Evolutionary conservation across 2,797 vertebrate species (phyloP).

Genomic region (Sandelia bainsii): DNA sequence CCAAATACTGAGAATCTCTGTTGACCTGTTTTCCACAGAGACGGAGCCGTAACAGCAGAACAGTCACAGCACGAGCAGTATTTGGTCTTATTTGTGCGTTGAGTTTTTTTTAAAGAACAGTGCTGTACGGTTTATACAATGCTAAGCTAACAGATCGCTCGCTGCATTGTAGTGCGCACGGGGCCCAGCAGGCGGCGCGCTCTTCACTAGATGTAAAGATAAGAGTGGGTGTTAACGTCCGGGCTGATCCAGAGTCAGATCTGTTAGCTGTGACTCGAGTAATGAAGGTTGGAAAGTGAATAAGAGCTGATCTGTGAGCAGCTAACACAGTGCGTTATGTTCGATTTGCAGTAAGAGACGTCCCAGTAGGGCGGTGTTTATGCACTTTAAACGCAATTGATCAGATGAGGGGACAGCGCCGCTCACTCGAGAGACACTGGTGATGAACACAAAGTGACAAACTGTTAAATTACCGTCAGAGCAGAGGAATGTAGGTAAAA

Average conservation of each 20-base stretch:
- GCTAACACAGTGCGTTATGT: background rate
- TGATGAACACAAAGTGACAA: rapidly evolving
- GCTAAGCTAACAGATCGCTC: background rate
- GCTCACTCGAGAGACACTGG: background rate
- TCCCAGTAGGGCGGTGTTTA: slow-evolving; percentile 19
- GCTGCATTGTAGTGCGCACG: slow-evolving; percentile 34
- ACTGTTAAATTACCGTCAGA: slow-evolving; percentile 21
- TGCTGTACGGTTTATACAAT: rapidly evolving
- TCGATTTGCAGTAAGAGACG: rapidly evolving
- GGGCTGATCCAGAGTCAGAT: slow-evolving; percentile 32
- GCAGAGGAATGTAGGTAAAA: slow-evolving; percentile 62
- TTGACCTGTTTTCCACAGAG: slow-evolving; percentile 11
- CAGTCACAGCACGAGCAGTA: rapidly evolving
- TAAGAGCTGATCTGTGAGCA: slow-evolving; percentile 39
- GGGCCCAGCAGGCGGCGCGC: slow-evolving; percentile 49
- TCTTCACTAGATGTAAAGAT: background rate
- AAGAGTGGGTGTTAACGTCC: background rate
- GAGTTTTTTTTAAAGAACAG: rapidly evolving
- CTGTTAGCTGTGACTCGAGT: rapidly evolving
- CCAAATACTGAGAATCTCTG: slow-evolving; percentile 55
- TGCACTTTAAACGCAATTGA: rapidly evolving
- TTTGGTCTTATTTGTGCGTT: rapidly evolving
- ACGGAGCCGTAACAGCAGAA: background rate
- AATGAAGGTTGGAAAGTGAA: rapidly evolving
- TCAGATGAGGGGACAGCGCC: rapidly evolving